These are phyloP conservation scores for Scaptomyza caliginosa DNA, from an alignment of 2,888 invertebrate genomes.

Conservation along the genomic window DNA sequence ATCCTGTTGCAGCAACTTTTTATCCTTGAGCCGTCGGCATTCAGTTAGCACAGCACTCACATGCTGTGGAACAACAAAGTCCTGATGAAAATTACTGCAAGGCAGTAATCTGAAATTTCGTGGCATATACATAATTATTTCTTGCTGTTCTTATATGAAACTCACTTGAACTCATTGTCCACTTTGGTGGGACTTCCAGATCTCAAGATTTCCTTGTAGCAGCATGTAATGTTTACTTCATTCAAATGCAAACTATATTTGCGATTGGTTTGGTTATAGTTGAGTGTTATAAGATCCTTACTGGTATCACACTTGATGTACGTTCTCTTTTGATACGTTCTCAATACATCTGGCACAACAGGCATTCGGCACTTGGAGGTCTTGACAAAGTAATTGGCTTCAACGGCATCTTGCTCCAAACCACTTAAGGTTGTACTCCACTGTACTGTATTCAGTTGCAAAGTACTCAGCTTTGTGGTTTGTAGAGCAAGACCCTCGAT, in stretches of 20 bases:
- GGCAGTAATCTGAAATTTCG: slow-evolving; percentile 64
- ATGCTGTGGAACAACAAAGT: slow-evolving; percentile 63
- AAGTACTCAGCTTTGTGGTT: too few species aligned
- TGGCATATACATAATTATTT: too few species aligned
- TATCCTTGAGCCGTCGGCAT: slow-evolving; percentile 81
- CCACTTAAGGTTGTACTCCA: neutral
- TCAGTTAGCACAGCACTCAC: slow-evolving; percentile 70
- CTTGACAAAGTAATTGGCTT: slow-evolving; percentile 80
- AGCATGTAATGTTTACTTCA: slow-evolving; percentile 65
- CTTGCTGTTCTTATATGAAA: neutral
- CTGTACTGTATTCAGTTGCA: neutral
- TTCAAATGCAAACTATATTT: slow-evolving; percentile 65
- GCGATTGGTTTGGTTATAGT: slow-evolving; percentile 53
- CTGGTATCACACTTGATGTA: slow-evolving; percentile 85
- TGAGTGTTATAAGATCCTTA: slow-evolving; percentile 64
- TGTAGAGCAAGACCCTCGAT: too few species aligned
- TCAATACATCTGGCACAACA: slow-evolving; percentile 84
- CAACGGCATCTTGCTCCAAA: too few species aligned
- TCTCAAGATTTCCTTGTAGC: slow-evolving; percentile 76
- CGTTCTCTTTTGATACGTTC: slow-evolving; percentile 84
- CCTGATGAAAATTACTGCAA: slow-evolving; percentile 70
- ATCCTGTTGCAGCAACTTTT: slow-evolving; percentile 75
- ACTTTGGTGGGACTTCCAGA: slow-evolving; percentile 62
- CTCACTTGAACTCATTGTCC: slow-evolving; percentile 69
- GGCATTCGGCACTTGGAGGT: slow-evolving; percentile 87